phyloP scores from a whole-genome alignment of 2,113 vertebrate genomes.

The Oreotrochilus melanogaster region DNA sequence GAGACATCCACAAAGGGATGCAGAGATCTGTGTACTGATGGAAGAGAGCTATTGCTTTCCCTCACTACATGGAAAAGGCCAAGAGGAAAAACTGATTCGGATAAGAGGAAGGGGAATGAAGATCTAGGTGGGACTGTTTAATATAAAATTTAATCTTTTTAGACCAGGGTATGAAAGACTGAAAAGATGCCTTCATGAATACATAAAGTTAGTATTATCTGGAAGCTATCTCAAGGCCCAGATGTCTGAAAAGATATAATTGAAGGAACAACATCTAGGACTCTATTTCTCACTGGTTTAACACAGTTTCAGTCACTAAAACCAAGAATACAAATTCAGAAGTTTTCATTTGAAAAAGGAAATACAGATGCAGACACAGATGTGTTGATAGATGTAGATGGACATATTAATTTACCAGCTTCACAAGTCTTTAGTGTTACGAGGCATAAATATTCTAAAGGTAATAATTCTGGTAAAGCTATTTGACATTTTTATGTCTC shows the following conservation, averaged over 20 bases:
- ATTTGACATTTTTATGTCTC: neutral
- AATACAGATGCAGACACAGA: neutral
- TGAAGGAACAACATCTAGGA: neutral
- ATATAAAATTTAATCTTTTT: neutral
- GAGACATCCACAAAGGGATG: accelerated
- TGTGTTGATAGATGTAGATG: neutral
- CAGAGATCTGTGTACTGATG: neutral
- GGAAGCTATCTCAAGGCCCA: neutral
- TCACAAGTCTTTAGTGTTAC: neutral
- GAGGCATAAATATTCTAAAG: neutral
- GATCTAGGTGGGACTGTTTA: neutral
- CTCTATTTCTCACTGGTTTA: neutral
- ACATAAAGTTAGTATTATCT: neutral
- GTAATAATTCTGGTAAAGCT: neutral
- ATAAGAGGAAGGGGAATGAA: neutral
- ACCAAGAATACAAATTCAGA: neutral
- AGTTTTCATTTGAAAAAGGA: neutral
- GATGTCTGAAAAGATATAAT: neutral
- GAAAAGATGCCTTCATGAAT: neutral
- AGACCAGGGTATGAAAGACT: neutral
- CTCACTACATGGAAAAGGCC: neutral
- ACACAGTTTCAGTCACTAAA: neutral
- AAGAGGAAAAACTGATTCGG: neutral
- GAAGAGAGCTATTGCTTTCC: neutral
- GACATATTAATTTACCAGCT: neutral